Evolutionary conservation across 2,113 vertebrate species (phyloP).

Genomic region (Vidua chalybeata): DNA sequence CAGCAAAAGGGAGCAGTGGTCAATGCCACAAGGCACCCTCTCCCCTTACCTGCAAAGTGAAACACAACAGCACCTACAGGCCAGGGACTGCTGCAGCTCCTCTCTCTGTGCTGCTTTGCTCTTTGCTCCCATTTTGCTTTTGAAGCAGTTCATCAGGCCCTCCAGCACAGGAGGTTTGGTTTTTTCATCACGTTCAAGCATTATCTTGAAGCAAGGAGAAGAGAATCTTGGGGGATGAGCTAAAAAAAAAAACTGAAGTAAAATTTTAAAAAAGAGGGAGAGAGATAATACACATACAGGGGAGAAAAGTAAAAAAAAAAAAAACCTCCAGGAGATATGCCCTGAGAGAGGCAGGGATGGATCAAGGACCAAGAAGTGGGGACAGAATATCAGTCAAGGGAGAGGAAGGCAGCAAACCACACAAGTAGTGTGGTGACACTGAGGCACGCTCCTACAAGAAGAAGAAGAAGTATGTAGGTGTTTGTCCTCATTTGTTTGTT

Average conservation of each 20-base stretch:
- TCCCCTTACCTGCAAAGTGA: background rate
- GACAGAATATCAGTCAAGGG: background rate
- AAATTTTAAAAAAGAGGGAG: fast-evolving
- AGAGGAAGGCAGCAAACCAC: background rate
- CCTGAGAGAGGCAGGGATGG: background rate
- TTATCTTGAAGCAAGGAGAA: background rate
- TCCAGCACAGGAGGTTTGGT: background rate
- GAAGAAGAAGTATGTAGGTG: background rate
- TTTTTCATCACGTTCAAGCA: background rate
- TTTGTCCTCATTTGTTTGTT: background rate
- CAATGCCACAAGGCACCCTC: background rate
- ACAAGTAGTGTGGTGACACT: background rate
- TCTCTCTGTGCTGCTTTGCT: background rate
- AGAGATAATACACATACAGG: background rate
- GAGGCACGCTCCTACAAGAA: background rate
- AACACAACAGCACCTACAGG: background rate
- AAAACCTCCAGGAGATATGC: background rate
- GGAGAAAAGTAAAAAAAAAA: background rate
- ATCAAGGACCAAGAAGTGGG: background rate
- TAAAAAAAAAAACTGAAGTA: background rate
- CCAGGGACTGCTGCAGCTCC: background rate
- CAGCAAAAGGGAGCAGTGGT: background rate
- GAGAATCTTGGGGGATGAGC: background rate
- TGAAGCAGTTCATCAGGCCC: background rate
- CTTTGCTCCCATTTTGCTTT: background rate